phyloP scores from a whole-genome alignment of 2,797 vertebrate species.

The Ctenochaetus hawaiiensis region DNA sequence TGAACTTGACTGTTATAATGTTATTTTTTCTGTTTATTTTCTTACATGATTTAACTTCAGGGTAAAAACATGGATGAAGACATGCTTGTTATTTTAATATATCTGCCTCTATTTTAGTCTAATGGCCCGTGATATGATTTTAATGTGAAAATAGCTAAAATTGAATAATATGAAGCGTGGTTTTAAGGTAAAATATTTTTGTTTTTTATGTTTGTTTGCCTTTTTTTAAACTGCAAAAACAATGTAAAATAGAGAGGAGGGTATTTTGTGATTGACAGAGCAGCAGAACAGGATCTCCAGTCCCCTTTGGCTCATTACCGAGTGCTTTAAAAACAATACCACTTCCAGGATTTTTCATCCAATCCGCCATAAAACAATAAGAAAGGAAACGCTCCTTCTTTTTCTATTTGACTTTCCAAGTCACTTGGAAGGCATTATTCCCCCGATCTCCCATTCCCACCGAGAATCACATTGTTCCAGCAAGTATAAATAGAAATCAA shows the following conservation, averaged over 20 bases:
- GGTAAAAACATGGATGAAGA: background rate
- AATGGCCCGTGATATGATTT: background rate
- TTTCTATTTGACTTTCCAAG: conserved; percentile 56
- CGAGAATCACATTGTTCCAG: conserved; percentile 72
- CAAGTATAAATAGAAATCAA: conserved; percentile 78
- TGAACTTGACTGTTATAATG: background rate
- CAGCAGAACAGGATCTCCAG: conserved; percentile 35
- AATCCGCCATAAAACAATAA: conserved; percentile 63
- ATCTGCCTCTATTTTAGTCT: background rate
- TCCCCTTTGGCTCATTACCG: conserved; percentile 28
- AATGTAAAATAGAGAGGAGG: background rate
- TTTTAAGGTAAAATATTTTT: background rate
- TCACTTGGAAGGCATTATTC: conserved; percentile 68
- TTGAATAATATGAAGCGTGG: background rate
- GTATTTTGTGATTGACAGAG: conserved; percentile 14
- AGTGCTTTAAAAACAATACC: conserved; percentile 44
- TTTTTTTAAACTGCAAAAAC: conserved; percentile 5
- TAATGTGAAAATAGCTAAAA: background rate
- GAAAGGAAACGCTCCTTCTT: conserved; percentile 66
- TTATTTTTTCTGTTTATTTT: background rate
- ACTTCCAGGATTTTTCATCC: conserved; percentile 56
- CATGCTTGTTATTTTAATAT: background rate
- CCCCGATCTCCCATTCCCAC: conserved; percentile 54
- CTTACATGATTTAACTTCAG: background rate
- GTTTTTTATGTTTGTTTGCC: conserved; percentile 1